Percentiles rank a stretch among this genome's conserved stretches.
Conservation (phyloP, 2,113 vertebrate genomes). For the Henicopernis longicauda region DNA sequence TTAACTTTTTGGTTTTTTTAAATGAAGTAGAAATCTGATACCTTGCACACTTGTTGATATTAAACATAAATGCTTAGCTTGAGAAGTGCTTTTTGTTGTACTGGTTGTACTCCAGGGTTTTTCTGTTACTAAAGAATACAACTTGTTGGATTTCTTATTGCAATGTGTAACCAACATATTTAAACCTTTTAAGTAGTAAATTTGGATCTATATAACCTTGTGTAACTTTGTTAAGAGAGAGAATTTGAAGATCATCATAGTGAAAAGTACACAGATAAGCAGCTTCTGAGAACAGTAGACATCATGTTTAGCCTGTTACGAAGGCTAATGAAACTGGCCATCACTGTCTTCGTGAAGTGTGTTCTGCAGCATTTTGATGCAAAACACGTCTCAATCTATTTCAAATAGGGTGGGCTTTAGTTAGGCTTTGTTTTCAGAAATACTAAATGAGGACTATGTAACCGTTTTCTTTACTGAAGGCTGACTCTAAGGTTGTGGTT, state of each 20-base stretch:
- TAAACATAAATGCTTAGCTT: neutral
- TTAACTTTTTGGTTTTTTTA: neutral
- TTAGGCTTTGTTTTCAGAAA: neutral
- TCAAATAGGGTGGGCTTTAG: neutral
- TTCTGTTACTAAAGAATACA: neutral
- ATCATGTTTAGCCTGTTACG: neutral
- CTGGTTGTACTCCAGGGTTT: neutral
- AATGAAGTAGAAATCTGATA: neutral
- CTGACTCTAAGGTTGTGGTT: neutral
- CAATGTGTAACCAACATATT: neutral
- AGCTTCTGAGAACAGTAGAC: neutral
- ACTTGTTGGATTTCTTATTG: neutral
- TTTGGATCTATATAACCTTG: neutral
- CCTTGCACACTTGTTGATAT: neutral
- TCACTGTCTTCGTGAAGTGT: neutral
- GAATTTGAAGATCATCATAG: neutral
- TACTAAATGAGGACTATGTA: neutral
- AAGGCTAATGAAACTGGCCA: neutral
- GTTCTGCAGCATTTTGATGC: neutral
- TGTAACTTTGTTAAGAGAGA: neutral
- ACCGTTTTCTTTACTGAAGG: neutral
- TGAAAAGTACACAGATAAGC: neutral
- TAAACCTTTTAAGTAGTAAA: neutral
- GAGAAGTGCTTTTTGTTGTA: neutral
- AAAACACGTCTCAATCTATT: neutral